Base-by-base conservation (phyloP, 2,888 invertebrate genomes). In the Anthoptus insignis region DNA sequence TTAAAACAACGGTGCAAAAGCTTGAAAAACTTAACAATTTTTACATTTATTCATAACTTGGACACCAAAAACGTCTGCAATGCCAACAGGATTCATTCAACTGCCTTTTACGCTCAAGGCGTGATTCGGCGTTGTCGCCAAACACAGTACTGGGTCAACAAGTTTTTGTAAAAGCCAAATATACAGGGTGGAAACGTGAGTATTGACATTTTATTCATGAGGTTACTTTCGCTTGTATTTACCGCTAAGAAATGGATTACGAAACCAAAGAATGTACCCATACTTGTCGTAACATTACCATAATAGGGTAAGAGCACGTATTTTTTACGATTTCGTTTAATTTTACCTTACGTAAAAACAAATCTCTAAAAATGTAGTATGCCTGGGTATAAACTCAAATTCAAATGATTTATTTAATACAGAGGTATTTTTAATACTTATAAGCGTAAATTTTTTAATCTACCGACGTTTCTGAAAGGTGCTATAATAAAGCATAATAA, bases 111-210 rank as follows among this genome's bases (percentile, higher is more conserved):
- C 22, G 29, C 19, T 21, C 19, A 37, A 21, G 19, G n/a, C 21
- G n/a, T 14, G 11, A 22, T 32, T 21, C 21, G 14, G 39, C 24
- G 39, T 56, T 58, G 24, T 37, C 59, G 53, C 29, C 42, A 53
- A 57, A 45, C 58, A 65, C 57, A 65, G 54, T 68, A 79, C 68
- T 80, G 76, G 83, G 81, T 80, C 81, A 78, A 69, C 79, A 56
- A 76, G 82, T 83, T 82, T 82, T 82, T 82, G 74, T 75, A 64
- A 61, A 67, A 58, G 39, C 64, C 63, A 73, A 66, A 74, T 60
- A 60, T 49, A 34, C 54, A 63, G 37, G 63, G 54, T 47, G 47
- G 54, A 45, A 56, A 50, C 45, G 37, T 54, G 37, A 37, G 32
- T 49, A 63, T 34, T 58, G 61, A 19, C 49, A 67, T 65, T 67